Evolutionary conservation across 1,140 invertebrate species (phyloP), one percentile per base, ranked within the genome.

Genomic region (Bradysia coprophila): DNA sequence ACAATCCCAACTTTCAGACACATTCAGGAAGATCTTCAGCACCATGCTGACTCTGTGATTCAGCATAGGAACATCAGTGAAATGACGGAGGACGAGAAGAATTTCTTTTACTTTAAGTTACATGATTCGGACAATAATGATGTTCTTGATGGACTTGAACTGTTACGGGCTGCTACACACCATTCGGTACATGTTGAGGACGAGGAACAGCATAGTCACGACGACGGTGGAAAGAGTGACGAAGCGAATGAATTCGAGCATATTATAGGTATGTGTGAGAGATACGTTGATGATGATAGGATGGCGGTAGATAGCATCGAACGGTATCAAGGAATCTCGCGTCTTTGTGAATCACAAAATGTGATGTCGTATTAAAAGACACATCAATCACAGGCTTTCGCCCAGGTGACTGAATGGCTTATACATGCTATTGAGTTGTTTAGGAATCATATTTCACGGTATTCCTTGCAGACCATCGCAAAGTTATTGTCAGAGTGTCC

Each of bases 91-190:
- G 74, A 80, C 50, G 78, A 83, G 53, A 60, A 81, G 44, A 77
- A 82, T 53, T 65, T 70, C 43, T 64, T 65, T 45, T 62, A 61
- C 61, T 66, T 59, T 47, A 74, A 81, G 58, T 54, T 78, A 3
- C 57, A 60, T 21, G 57, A 60, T 41, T 57, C 49, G 47, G 81
- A 85, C 49, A 78, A 81, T 50, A 83, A 86, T 53, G 73, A 71
- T 8, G 76, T 75, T 42, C 57, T 86, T 21, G 82, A 87, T 58
- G 82, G 82, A 2, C 57, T 85, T 42, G 82, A 87, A 60, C 72
- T 86, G 46, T 58, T 84, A 37, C 65, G 75, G 41, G 72, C 73
- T 9, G 66, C 73, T 43, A 64, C 69, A 43, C 73, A 76, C 51
- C 38, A 39, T 23, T 3, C 36, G 3, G 32, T 16, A 34, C n/a